Conservation (phyloP, 2,888 invertebrate species). For the Cerastis leucographa region DNA sequence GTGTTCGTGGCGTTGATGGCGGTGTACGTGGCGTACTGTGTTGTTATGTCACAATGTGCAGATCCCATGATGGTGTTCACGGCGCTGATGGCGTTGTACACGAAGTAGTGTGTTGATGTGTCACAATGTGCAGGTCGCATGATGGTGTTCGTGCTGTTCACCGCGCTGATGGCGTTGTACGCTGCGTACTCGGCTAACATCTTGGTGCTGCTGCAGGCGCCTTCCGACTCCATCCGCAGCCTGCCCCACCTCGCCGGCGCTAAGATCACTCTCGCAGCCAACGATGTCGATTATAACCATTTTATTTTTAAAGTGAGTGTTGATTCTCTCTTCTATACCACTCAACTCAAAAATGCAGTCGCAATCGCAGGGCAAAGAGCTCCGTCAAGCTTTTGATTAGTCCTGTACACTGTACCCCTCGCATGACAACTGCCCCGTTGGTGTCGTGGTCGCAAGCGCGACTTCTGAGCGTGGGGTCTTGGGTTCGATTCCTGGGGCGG, state of each 20-base stretch:
- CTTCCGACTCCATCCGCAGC: conserved; percentile 90
- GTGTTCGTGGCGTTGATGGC: not conserved
- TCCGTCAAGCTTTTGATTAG: not conserved
- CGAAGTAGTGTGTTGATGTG: too few relatives aligned
- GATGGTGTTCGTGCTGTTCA: conserved; percentile 78
- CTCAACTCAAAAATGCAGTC: not conserved
- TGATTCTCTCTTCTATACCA: not conserved
- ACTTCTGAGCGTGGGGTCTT: too few relatives aligned
- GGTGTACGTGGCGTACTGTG: not conserved
- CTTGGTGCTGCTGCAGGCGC: conserved; percentile 92
- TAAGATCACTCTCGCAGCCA: conserved; percentile 91
- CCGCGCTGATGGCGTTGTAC: conserved; percentile 90
- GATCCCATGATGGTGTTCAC: too few relatives aligned
- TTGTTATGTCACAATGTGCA: not conserved
- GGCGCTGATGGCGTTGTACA: conserved; percentile 90
- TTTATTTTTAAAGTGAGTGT: conserved; percentile 89
- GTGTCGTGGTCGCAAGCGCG: too few relatives aligned
- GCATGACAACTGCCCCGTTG: too few relatives aligned
- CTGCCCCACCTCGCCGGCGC: conserved; percentile 90
- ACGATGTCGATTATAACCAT: conserved; percentile 91
- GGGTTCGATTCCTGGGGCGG: too few relatives aligned
- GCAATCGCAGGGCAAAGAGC: not conserved
- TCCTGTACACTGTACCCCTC: not conserved
- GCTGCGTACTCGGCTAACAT: conserved; percentile 93
- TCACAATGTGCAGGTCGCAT: conserved; percentile 80